Base-by-base conservation (phyloP, 2,888 invertebrate species). In the Syrphus vitripennis region DNA sequence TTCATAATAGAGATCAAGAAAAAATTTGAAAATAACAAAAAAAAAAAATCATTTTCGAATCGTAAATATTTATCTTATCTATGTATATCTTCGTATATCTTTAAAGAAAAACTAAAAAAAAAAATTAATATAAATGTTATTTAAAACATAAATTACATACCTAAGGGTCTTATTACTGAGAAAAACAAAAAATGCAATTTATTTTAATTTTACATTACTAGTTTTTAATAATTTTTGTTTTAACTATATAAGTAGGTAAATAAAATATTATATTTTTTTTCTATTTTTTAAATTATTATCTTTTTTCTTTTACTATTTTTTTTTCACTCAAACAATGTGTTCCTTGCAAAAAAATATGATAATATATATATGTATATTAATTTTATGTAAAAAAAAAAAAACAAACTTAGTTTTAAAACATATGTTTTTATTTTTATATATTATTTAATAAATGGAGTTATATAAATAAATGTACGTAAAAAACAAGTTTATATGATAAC, bases 241-340 rank as follows among this genome's bases (percentile, higher is more conserved):
- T 21, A 50, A 50, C 14, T 26, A 24, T 26, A 24, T 24, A 50
- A 24, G 7, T 50, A n/a, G 10, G 40, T 40, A 57, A 72, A 72
- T 69, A 42, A 40, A 21, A 26, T 63, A 57, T 71, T 26, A 45
- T 70, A 31, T 42, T 61, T 34, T n/a, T 40, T 21, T 45, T 55
- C 2, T 53, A 24, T 37, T 65, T 10, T 71, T 63, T 48, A 75
- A 45, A 61, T 53, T 81, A 70, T 26, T 29, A 12, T 21, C 14
- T 59, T 53, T 45, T 53, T 31, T 26, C 9, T 71, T 48, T 75
- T 31, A 19, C 19, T 42, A 42, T 34, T 19, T 14, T 31, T 50
- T 65, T 59, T 63, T 61, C 53, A 67, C 75, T 76, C 83, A 84
- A 84, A 75, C 65, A 80, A 84, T 84, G 83, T 84, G 83, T 84